Conservation (phyloP, 2,113 vertebrate species). For the Callopanchax toddi region DNA sequence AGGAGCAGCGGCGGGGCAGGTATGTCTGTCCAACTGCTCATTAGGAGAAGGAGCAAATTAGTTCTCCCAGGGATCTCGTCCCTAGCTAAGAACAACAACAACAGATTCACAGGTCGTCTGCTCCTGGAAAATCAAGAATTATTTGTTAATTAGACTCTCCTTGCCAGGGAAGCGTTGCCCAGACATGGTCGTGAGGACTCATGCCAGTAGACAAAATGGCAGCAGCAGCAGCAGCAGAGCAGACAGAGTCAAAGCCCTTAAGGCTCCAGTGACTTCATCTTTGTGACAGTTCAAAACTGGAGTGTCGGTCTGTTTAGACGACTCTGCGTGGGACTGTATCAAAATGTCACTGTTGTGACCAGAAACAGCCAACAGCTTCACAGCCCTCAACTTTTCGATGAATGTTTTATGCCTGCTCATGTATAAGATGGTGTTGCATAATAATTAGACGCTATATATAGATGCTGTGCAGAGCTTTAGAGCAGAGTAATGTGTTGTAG, state of each 20-base stretch:
- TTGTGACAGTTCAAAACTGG: slow-evolving; percentile 36
- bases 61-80: slow-evolving; percentile 61
- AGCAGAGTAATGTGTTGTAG: slow-evolving; percentile 19
- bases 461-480: slow-evolving; percentile 29
- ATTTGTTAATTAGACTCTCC: slow-evolving; percentile 56
- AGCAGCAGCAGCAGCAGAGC: no score
- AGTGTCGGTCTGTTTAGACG: slow-evolving; percentile 27
- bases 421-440: slow-evolving; percentile 55
- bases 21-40: slow-evolving; percentile 59
- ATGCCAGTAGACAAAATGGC: slow-evolving; percentile 42
- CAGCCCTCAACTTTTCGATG: slow-evolving; percentile 14
- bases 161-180: slow-evolving; percentile 21
- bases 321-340: slow-evolving; percentile 7
- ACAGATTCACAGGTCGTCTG: slow-evolving; percentile 49
- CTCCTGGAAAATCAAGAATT: slow-evolving; percentile 50
- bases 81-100: slow-evolving; percentile 43
- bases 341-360: slow-evolving; percentile 26
- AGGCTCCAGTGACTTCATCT: slow-evolving; percentile 50
- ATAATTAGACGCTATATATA: slow-evolving; percentile 64
- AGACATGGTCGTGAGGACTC: slow-evolving; percentile 3
- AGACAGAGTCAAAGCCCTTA: slow-evolving; percentile 33
- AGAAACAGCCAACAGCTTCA: slow-evolving; percentile 17
- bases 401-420: slow-evolving; percentile 46
- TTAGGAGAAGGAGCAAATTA: slow-evolving; percentile 69
- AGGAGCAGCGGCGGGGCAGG: slow-evolving; percentile 52